A percentile compares a stretch with the other conserved stretches of the same genome.
Conservation (phyloP, 2,888 invertebrate genomes). For the Nomada lathburiana region DNA sequence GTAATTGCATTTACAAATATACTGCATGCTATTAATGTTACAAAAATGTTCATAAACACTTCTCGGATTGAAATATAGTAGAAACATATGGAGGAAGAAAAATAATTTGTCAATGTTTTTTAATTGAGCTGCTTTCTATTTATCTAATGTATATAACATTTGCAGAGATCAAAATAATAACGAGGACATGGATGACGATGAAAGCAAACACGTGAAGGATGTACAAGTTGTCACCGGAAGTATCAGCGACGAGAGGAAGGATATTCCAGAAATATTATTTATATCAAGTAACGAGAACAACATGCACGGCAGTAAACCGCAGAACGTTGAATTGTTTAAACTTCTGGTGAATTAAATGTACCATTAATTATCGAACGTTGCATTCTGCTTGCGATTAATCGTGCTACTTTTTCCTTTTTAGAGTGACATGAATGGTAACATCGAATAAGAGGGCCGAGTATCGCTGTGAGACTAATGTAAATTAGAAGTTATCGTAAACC, state of each 20-base stretch:
- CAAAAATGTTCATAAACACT: no score
- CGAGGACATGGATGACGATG: conserved; percentile 36
- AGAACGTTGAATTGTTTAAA: conserved; percentile 67
- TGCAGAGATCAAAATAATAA: conserved; percentile 50
- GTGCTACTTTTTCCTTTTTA: conserved; percentile 17
- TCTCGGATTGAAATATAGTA: no score
- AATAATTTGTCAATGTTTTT: no score
- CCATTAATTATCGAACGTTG: not conserved
- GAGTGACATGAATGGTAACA: conserved; percentile 39
- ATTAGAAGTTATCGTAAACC: conserved; percentile 49
- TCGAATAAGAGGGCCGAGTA: conserved; percentile 30
- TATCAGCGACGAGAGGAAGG: conserved; percentile 40
- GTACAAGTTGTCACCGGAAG: conserved; percentile 26
- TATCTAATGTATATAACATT: not conserved
- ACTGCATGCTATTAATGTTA: no score
- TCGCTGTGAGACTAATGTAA: conserved; percentile 40
- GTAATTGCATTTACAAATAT: not conserved
- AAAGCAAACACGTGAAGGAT: conserved; percentile 41
- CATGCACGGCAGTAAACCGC: conserved; percentile 55
- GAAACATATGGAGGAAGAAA: no score
- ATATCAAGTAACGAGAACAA: conserved; percentile 62
- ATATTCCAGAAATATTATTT: conserved; percentile 63
- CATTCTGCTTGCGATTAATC: not conserved
- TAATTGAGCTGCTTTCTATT: no score
- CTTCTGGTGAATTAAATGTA: conserved; percentile 68